A percentile compares a stretch with the other conserved stretches of the same genome.
These are phyloP conservation scores for Drosophila macrospina DNA, from an alignment of 2,888 invertebrate genomes.

Conservation along the genomic window DNA sequence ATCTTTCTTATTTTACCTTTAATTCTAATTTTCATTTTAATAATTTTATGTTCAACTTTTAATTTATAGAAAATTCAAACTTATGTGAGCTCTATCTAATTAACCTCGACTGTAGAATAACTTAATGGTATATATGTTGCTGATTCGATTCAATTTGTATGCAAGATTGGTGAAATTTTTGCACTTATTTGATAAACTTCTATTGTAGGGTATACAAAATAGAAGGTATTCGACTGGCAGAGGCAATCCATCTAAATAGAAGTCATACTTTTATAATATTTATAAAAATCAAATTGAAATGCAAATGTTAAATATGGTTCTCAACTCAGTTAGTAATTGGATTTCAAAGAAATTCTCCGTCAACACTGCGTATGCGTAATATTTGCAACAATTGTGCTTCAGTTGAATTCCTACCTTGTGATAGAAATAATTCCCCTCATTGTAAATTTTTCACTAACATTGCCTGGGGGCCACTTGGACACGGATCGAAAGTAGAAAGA, in stretches of 20 bases:
- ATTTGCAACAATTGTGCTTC: background rate
- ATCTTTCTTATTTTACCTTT: no score
- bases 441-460: background rate
- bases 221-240: background rate
- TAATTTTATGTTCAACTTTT: no score
- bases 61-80: no score
- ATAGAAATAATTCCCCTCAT: background rate
- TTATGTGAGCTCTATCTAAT: no score
- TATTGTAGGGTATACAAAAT: background rate
- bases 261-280: background rate
- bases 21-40: no score
- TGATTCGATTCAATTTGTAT: slow-evolving; percentile 39
- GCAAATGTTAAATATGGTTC: background rate
- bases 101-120: background rate
- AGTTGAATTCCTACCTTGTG: background rate
- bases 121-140: background rate
- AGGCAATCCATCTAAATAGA: background rate
- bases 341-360: background rate
- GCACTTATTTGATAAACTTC: background rate
- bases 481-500: background rate
- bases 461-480: slow-evolving; percentile 3
- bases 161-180: slow-evolving; percentile 17
- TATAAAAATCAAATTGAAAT: no score
- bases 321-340: background rate
- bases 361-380: slow-evolving; percentile 20